Evolutionary conservation across 2,113 vertebrate genomes (phyloP).

Genomic region (Emydura subglobosa): DNA sequence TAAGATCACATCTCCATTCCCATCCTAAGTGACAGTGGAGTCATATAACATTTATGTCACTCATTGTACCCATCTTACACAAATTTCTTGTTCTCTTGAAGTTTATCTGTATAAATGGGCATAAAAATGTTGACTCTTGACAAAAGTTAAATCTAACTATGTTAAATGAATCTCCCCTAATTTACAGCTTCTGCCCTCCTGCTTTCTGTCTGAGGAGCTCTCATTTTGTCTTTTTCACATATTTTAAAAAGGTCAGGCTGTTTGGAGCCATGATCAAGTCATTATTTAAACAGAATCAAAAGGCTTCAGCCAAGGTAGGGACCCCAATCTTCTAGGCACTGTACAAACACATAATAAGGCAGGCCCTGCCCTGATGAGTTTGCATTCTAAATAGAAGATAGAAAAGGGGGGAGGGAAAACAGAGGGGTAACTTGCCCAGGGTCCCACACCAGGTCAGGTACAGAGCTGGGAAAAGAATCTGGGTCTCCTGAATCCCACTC

Average conservation of each 20-base stretch:
- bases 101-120: not conserved
- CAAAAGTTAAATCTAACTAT: not conserved
- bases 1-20: not conserved
- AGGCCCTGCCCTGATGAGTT: not conserved
- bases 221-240: not conserved
- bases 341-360: not conserved
- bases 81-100: not conserved
- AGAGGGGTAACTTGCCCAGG: conserved; percentile 6
- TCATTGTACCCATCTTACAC: not conserved
- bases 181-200: accelerated
- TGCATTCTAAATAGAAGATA: not conserved
- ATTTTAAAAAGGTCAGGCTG: not conserved
- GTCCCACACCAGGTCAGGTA: not conserved
- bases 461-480: not conserved
- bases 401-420: not conserved
- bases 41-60: not conserved
- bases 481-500: not conserved
- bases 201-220: not conserved
- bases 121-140: not conserved
- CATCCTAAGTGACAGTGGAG: not conserved
- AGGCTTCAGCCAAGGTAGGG: not conserved
- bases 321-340: not conserved
- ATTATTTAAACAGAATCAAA: not conserved
- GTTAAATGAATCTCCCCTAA: not conserved
- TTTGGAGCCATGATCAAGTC: no score